Evolutionary conservation across 2,888 invertebrate species (phyloP).

Genomic region (Augiades crinisus): DNA sequence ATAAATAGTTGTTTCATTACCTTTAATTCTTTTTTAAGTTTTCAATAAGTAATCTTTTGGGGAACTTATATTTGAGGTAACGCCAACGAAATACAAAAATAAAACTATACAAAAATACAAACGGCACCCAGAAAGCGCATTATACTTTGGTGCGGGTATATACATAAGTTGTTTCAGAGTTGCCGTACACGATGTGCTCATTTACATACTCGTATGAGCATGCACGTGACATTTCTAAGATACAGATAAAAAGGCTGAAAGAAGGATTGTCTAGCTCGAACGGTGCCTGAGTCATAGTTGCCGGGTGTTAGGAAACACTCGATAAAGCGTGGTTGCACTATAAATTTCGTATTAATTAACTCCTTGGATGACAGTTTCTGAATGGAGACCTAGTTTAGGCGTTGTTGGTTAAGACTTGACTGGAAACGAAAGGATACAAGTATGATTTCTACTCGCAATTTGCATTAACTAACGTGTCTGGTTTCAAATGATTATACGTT

Average conservation of each 20-base stretch:
- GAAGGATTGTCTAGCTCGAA: conserved; percentile 13
- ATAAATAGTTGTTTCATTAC: no score
- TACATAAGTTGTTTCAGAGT: neutral
- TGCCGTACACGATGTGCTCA: neutral
- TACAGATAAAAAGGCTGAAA: conserved; percentile 5
- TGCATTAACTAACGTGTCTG: neutral
- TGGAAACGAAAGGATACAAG: neutral
- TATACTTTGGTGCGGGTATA: no score
- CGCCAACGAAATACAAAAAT: no score
- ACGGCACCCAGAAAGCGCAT: no score
- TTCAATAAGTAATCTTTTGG: no score
- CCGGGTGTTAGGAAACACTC: conserved; percentile 23
- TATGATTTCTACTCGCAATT: neutral
- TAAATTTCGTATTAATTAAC: conserved; percentile 26
- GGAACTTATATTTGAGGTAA: no score
- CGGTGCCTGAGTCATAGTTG: conserved; percentile 15
- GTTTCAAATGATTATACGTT: no score
- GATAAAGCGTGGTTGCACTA: conserved; percentile 21
- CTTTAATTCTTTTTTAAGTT: no score
- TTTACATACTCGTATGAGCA: conserved; percentile 3
- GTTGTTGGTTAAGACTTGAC: conserved; percentile 9
- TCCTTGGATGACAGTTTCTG: conserved; percentile 24
- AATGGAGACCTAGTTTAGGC: conserved; percentile 22
- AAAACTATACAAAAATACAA: no score
- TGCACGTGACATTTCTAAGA: conserved; percentile 12